phyloP scores from a whole-genome alignment of 2,888 invertebrate genomes.

The Malachius bipustulatus region DNA sequence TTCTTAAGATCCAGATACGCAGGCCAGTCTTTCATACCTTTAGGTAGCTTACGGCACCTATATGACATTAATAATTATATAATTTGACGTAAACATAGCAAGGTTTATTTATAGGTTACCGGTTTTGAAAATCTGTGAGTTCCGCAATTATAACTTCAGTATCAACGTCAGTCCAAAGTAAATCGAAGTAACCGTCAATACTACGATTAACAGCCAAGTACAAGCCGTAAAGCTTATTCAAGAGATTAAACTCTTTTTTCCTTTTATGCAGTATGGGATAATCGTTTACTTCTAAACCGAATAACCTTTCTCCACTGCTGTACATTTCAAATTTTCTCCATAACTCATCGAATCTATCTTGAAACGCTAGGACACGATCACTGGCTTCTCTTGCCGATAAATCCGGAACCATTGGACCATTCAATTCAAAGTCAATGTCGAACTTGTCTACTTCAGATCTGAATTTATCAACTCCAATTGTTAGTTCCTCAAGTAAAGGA shows the following conservation, averaged over 20 bases:
- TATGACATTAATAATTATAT: slow-evolving; percentile 6
- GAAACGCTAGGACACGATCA: slow-evolving; percentile 63
- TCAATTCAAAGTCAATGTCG: slow-evolving; percentile 57
- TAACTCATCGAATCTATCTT: slow-evolving; percentile 71
- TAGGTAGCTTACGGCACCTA: slow-evolving; percentile 73
- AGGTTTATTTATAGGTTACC: slow-evolving; percentile 37
- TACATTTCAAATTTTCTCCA: slow-evolving; percentile 74
- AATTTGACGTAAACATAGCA: neutral
- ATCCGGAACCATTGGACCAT: slow-evolving; percentile 78
- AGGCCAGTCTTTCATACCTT: slow-evolving; percentile 78
- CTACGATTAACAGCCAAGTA: slow-evolving; percentile 77
- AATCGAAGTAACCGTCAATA: slow-evolving; percentile 76
- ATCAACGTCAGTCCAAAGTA: slow-evolving; percentile 73
- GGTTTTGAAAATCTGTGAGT: slow-evolving; percentile 69
- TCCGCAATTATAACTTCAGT: slow-evolving; percentile 71
- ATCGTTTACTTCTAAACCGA: slow-evolving; percentile 71
- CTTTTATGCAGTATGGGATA: slow-evolving; percentile 69
- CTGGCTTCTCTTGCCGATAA: slow-evolving; percentile 77
- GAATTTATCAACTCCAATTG: slow-evolving; percentile 56
- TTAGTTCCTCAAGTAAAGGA: slow-evolving; percentile 59
- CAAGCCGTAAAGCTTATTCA: slow-evolving; percentile 68
- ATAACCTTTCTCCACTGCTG: slow-evolving; percentile 71
- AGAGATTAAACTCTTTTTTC: slow-evolving; percentile 71
- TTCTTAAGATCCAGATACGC: slow-evolving; percentile 74
- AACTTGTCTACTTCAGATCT: slow-evolving; percentile 54